These are phyloP conservation scores for Drosophila littoralis DNA, from an alignment of 1,140 invertebrate genomes.

Conservation along the genomic window DNA sequence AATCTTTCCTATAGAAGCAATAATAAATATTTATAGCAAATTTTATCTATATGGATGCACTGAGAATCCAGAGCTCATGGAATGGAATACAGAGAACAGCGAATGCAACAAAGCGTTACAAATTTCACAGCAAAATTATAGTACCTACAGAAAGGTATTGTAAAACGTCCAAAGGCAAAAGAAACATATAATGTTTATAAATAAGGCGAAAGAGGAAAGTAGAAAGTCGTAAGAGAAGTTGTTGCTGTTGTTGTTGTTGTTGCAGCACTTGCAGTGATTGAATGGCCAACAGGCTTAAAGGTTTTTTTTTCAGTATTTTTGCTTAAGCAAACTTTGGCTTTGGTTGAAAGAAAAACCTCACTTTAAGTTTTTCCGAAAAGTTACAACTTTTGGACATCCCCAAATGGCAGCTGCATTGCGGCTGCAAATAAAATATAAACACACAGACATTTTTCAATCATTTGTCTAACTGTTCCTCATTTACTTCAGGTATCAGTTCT, in stretches of 20 bases:
- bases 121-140: not conserved
- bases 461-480: not conserved
- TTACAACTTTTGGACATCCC: constrained; percentile 3
- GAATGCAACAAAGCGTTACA: not conserved
- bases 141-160: not conserved
- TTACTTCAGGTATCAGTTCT: too few relatives aligned
- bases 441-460: not conserved
- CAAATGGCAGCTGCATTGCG: constrained; percentile 22
- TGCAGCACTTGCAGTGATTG: constrained; percentile 66
- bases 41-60: too few relatives aligned
- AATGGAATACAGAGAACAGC: too few relatives aligned
- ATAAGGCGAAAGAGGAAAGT: constrained; percentile 38
- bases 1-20: too few relatives aligned
- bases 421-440: not conserved
- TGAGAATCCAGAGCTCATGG: too few relatives aligned
- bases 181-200: constrained; percentile 69
- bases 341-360: constrained; percentile 45
- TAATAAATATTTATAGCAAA: too few relatives aligned
- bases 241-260: constrained; percentile 17
- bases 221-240: constrained; percentile 21
- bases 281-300: constrained; percentile 61
- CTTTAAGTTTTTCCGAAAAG: constrained; percentile 38
- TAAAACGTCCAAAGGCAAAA: constrained; percentile 16
- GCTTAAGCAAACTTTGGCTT: constrained; percentile 43
- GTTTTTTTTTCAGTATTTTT: constrained; percentile 46